Percentiles rank a stretch among this genome's conserved stretches.
These are phyloP conservation scores for Boloria euphrosyne DNA, from an alignment of 2,888 invertebrate genomes.

Conservation along the genomic window DNA sequence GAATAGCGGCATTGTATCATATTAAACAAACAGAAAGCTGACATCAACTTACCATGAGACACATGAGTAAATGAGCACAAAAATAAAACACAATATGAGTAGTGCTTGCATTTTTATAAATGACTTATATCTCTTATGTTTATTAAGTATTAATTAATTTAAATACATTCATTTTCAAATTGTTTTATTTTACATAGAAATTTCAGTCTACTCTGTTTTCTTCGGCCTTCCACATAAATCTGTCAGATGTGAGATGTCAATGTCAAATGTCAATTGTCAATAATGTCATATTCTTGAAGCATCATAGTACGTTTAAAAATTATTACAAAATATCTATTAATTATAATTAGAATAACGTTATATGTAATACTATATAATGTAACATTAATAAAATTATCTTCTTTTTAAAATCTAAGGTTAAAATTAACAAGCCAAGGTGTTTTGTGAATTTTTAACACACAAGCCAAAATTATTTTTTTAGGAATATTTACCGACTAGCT, in stretches of 20 bases:
- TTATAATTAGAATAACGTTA: not conserved
- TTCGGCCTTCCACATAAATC: constrained; percentile 16
- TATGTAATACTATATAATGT: no score
- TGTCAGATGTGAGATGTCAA: constrained; percentile 15
- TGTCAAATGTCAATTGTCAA: constrained; percentile 27
- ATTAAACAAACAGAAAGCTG: constrained; percentile 32
- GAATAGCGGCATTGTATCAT: not conserved
- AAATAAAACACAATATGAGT: constrained; percentile 63
- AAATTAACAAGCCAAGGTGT: no score
- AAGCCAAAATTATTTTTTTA: no score
- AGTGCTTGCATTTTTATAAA: constrained; percentile 63
- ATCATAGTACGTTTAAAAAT: constrained; percentile 7
- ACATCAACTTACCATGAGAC: constrained; percentile 80
- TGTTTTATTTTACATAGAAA: constrained; percentile 8
- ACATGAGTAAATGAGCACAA: constrained; percentile 79
- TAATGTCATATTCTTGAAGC: constrained; percentile 1
- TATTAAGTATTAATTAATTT: constrained; percentile 17
- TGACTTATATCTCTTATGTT: constrained; percentile 48
- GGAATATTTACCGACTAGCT: no score
- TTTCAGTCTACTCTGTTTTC: constrained; percentile 4
- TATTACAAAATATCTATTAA: not conserved
- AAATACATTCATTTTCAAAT: constrained; percentile 26
- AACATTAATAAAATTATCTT: no score
- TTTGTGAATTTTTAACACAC: no score
- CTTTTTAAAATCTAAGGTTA: no score